These are phyloP conservation scores for Liodrosophila aerea DNA, from an alignment of 2,888 invertebrate genomes.

Conservation along the genomic window DNA sequence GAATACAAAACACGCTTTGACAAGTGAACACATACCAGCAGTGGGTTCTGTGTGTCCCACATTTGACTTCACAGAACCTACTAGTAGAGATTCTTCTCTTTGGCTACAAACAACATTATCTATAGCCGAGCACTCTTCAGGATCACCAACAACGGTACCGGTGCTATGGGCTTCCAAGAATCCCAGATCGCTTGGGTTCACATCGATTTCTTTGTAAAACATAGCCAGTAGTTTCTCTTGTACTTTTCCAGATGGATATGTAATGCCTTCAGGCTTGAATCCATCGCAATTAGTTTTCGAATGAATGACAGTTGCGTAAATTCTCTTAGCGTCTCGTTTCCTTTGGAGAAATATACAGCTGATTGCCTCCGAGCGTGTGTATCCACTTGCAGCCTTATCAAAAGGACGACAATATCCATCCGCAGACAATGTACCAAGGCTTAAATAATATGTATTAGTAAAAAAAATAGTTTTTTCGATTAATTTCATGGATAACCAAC, in stretches of 20 bases:
- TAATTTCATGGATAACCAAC: too few species aligned
- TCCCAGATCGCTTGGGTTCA: conserved; percentile 87
- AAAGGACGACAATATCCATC: conserved; percentile 96
- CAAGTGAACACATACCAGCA: conserved; percentile 91
- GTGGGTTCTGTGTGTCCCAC: conserved; percentile 96
- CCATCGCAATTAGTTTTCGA: conserved; percentile 92
- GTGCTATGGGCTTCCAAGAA: conserved; percentile 95
- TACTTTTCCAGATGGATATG: conserved; percentile 86
- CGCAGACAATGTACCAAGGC: conserved; percentile 89
- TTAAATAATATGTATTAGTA: conserved; percentile 54
- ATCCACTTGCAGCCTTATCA: conserved; percentile 92
- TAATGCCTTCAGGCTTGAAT: conserved; percentile 87
- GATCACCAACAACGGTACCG: conserved; percentile 93
- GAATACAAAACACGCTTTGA: conserved; percentile 92
- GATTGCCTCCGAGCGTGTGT: conserved; percentile 91
- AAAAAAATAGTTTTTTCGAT: too few species aligned
- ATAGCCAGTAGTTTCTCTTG: conserved; percentile 86
- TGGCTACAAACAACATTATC: conserved; percentile 90
- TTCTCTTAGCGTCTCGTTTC: conserved; percentile 86
- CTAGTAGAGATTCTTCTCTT: conserved; percentile 88
- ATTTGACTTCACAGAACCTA: conserved; percentile 97
- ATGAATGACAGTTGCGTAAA: conserved; percentile 88
- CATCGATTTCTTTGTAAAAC: conserved; percentile 87
- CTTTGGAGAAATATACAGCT: conserved; percentile 89
- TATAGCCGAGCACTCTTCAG: conserved; percentile 93